A percentile compares a stretch with the other conserved stretches of the same genome.
Evolutionary conservation across 2,797 vertebrate genomes (phyloP).

Genomic region (Halcyon badia): DNA sequence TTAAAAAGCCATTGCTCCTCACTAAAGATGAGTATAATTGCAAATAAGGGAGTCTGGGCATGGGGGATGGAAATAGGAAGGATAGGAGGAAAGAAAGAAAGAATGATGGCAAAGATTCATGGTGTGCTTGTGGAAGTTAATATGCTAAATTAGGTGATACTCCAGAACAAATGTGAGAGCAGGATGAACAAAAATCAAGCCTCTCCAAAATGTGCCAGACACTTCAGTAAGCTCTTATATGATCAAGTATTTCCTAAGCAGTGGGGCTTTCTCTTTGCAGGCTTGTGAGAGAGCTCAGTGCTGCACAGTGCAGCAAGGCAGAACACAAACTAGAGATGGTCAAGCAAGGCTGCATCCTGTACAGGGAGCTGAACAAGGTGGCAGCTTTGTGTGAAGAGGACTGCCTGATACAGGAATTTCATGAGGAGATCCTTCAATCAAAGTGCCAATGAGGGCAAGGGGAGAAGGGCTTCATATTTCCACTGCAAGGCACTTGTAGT

Average conservation of each 20-base stretch:
- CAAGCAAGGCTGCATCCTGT: background rate
- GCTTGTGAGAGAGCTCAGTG: fast-evolving
- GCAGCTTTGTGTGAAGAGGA: background rate
- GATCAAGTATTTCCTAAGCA: background rate
- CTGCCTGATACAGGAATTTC: background rate
- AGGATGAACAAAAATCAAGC: background rate
- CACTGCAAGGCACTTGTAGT: background rate
- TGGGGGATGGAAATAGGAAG: background rate
- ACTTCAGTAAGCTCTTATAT: background rate
- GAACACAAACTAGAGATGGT: background rate
- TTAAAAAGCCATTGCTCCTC: slow-evolving; percentile 59
- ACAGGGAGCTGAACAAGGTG: background rate
- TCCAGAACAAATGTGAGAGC: background rate
- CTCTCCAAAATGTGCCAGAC: background rate
- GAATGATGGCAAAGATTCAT: background rate
- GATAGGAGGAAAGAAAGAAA: background rate
- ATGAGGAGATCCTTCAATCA: background rate
- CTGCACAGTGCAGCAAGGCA: background rate
- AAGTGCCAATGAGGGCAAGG: background rate
- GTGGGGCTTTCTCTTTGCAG: background rate
- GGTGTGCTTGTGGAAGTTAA: background rate
- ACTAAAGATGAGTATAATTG: slow-evolving; percentile 23
- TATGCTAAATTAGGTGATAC: background rate
- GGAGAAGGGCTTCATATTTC: fast-evolving
- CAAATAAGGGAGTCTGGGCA: slow-evolving; percentile 28